Base-by-base conservation (phyloP, 1,140 invertebrate genomes). In the Halesus radiatus region DNA sequence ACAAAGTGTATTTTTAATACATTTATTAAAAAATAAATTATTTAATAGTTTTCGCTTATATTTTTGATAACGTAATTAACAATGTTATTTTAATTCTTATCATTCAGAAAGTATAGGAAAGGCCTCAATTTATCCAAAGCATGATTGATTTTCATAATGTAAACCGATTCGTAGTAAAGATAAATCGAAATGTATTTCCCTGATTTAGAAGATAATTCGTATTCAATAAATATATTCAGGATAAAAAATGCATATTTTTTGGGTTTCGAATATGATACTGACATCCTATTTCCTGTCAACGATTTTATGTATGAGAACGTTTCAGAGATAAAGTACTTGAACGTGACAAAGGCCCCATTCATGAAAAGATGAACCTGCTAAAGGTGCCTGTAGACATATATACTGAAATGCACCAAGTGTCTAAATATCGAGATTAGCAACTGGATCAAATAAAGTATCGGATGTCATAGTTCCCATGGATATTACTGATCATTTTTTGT, bases 201-300 rank as follows among this genome's bases (percentile, higher is more conserved):
- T n/a, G n/a, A n/a, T n/a, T n/a, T n/a, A n/a, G n/a, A n/a, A n/a
- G n/a, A n/a, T n/a, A n/a, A n/a, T n/a, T n/a, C n/a, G n/a, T n/a
- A n/a, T n/a, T n/a, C n/a, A n/a, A n/a, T n/a, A n/a, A n/a, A n/a
- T n/a, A n/a, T n/a, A n/a, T n/a, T n/a, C n/a, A n/a, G n/a, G n/a
- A n/a, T 37, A 37, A 45, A 45, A 45, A 45, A 45, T 13, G 37
- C 37, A 13, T 1, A 13, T 8, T 66, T 66, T 66, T 29, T 29
- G 1, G 23, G 23, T 66, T n/a, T 66, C 13, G 23, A 66, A 66
- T 66, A 3, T 66, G 62, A 66, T 29, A 66, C 29, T 29, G 29
- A 66, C 62, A 26, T 66, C 62, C 62, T 22, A 66, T 66, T 29
- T 66, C 62, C 23, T 66, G 62, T 32, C 62, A 29, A 32, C n/a